Evolutionary conservation across 2,113 vertebrate genomes (phyloP).

Genomic region (Sorex fumeus): DNA sequence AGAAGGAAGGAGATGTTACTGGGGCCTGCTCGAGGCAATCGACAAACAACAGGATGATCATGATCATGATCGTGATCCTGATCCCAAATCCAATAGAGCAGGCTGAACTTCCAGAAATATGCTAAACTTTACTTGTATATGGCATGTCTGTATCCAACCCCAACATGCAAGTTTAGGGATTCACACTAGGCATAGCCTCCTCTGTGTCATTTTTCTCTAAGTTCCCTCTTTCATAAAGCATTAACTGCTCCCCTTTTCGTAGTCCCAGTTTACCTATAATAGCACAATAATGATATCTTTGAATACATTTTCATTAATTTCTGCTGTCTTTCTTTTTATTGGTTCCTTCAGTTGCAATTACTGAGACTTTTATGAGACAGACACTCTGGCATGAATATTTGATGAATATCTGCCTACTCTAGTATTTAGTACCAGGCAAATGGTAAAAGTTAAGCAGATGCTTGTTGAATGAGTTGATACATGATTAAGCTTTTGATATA

Average conservation of each 20-base stretch:
- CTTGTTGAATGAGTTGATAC: slow-evolving; percentile 6
- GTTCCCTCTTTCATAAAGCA: background rate
- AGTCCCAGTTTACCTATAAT: background rate
- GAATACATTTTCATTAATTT: background rate
- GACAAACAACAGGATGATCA: too few species aligned
- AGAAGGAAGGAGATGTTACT: too few species aligned
- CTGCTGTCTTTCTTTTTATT: background rate
- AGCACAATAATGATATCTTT: background rate
- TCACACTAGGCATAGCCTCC: background rate
- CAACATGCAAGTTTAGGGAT: background rate
- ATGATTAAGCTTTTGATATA: background rate
- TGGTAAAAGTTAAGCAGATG: background rate
- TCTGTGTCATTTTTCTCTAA: background rate
- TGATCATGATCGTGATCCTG: too few species aligned
- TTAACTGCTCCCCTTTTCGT: background rate
- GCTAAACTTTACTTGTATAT: too few species aligned
- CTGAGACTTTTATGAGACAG: background rate
- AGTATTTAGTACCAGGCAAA: background rate
- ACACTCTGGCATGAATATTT: background rate
- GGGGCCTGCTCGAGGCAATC: too few species aligned
- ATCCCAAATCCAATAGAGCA: accelerated
- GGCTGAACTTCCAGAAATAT: background rate
- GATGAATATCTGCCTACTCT: background rate
- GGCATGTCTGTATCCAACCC: background rate
- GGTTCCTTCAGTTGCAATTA: background rate